Evolutionary conservation across 2,113 vertebrate species (phyloP).

Genomic region (Rhinolophus sinicus): DNA sequence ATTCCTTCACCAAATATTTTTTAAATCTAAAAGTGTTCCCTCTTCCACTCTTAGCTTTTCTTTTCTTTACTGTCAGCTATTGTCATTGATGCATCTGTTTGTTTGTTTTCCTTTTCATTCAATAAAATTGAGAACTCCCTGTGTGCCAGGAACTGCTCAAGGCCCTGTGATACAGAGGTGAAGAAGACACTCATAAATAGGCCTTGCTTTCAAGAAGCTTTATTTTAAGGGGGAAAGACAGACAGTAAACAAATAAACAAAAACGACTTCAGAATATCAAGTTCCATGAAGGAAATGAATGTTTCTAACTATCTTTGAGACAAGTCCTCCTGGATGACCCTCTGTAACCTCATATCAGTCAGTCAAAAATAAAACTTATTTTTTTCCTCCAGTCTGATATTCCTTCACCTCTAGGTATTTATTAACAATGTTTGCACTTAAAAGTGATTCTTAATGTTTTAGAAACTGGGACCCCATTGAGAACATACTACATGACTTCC

Average conservation of each 20-base stretch:
- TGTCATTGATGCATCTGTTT: background rate
- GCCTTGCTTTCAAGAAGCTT: background rate
- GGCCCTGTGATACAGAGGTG: background rate
- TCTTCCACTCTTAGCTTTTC: background rate
- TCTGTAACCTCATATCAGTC: background rate
- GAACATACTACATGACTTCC: background rate
- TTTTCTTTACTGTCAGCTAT: background rate
- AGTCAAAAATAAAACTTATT: background rate
- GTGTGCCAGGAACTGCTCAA: background rate
- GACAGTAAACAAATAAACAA: background rate
- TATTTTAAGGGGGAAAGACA: background rate
- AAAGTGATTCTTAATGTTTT: background rate
- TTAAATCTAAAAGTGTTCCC: background rate
- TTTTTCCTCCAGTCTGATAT: background rate
- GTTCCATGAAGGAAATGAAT: background rate
- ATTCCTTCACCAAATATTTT: background rate
- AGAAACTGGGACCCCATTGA: background rate
- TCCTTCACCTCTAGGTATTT: background rate
- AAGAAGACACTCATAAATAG: background rate
- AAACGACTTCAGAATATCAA: background rate
- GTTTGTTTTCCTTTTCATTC: background rate
- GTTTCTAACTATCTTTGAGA: background rate
- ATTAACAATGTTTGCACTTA: background rate
- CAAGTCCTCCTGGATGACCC: background rate
- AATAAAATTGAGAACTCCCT: background rate